Base-by-base conservation (phyloP, 2,888 invertebrate genomes). In the Phlogophora meticulosa region DNA sequence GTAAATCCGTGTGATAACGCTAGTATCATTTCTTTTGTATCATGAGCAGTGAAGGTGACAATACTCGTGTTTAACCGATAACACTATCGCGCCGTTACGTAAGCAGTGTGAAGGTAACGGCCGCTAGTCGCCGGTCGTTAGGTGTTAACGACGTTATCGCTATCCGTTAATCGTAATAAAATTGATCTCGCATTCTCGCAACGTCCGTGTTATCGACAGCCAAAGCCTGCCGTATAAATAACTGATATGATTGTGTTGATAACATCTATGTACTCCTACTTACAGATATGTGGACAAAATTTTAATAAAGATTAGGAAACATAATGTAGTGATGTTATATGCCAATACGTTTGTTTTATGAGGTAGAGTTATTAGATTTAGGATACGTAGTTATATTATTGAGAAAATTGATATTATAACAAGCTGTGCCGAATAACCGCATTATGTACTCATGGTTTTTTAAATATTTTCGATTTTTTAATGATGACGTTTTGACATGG, bases 91-190 rank as follows among this genome's bases (percentile, higher is more conserved):
- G 71, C 32, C 60, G 78, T 84, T 82, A 83, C 72, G 79, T 84
- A 81, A 87, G 68, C 78, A 55, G 48, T 58, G 63, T 68, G 80
- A 84, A 78, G 76, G 83, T 88, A 90, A 89, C 90, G 90, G 85
- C 87, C 87, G 89, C 87, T 85, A 87, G 55, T 60, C 51, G 75
- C 51, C 74, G 58, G 74, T 82, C 87, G 88, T 87, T 86, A 83
- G 56, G 83, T 83, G 80, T 78, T 85, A 85, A 84, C 88, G 84
- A 80, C 84, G 83, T 78, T 87, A 86, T 87, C 89, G 87, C 80
- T 86, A 87, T 85, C 85, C 90, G 89, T 90, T 90, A 89, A 87
- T 85, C 84, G 65, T 60, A 62, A 80, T 81, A 67, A 66, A 75
- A 28, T 28, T 28, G 28, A 28, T 28, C 28, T 28, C 28, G 5